Evolutionary conservation across 2,113 vertebrate genomes (phyloP).

Genomic region (Nannobrachium achirus): DNA sequence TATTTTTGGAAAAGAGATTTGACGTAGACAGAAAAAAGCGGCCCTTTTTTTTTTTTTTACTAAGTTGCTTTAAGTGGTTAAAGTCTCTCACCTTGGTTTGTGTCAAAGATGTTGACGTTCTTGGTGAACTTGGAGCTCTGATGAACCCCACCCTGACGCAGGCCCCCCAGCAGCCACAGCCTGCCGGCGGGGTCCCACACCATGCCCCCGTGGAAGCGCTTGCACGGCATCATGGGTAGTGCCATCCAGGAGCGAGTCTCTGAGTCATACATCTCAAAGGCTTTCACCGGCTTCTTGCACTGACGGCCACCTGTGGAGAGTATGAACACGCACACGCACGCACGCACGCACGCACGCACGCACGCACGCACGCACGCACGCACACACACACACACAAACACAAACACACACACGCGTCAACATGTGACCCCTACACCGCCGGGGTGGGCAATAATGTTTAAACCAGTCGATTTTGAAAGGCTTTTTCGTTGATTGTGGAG

Average conservation of each 20-base stretch:
- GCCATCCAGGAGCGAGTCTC: conserved; percentile 89
- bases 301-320: conserved; percentile 87
- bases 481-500: too few species aligned
- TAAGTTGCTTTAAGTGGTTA: too few species aligned
- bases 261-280: conserved; percentile 92
- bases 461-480: too few species aligned
- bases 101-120: conserved; percentile 92
- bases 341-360: conserved; percentile 1
- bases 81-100: conserved; percentile 84
- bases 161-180: conserved; percentile 92
- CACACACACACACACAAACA: background rate
- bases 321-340: conserved; percentile 17
- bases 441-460: background rate
- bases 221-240: conserved; percentile 90
- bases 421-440: too few species aligned
- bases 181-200: conserved; percentile 82
- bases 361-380: conserved; percentile 10
- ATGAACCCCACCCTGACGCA: conserved; percentile 91
- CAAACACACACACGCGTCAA: too few species aligned
- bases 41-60: too few species aligned
- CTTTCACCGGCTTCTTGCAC: conserved; percentile 90
- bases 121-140: conserved; percentile 95
- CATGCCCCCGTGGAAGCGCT: conserved; percentile 92
- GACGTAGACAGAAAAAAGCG: too few species aligned
- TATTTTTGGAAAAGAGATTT: too few species aligned